Evolutionary conservation across 2,113 vertebrate species (phyloP).

Genomic region (Barnardius zonarius): DNA sequence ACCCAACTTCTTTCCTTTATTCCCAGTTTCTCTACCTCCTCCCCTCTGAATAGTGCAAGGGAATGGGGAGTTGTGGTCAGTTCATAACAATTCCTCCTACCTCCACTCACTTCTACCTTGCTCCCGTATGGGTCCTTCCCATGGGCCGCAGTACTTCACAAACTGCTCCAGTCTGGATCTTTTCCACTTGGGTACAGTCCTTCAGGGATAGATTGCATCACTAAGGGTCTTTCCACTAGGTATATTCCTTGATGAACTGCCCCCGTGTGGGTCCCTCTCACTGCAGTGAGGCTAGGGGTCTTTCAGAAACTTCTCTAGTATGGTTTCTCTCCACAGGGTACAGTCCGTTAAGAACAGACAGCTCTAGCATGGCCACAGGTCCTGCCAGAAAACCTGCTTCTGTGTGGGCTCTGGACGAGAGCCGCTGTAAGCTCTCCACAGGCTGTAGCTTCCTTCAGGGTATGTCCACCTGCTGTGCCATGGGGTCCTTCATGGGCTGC

Average conservation of each 20-base stretch:
- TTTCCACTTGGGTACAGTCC: background rate
- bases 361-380: background rate
- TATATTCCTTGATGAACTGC: background rate
- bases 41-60: background rate
- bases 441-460: background rate
- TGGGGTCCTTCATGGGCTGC: background rate
- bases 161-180: background rate
- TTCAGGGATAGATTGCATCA: background rate
- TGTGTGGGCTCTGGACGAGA: background rate
- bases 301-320: background rate
- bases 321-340: background rate
- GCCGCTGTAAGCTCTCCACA: background rate
- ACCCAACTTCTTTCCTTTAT: background rate
- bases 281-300: background rate
- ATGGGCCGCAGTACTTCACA: rapidly evolving
- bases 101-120: background rate
- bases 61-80: background rate
- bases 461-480: background rate
- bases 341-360: background rate
- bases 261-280: background rate
- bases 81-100: background rate
- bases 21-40: background rate
- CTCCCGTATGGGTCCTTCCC: background rate
- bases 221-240: background rate
- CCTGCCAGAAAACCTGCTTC: background rate